Base-by-base conservation (phyloP, 2,888 invertebrate species). In the Stramonita haemastoma region DNA sequence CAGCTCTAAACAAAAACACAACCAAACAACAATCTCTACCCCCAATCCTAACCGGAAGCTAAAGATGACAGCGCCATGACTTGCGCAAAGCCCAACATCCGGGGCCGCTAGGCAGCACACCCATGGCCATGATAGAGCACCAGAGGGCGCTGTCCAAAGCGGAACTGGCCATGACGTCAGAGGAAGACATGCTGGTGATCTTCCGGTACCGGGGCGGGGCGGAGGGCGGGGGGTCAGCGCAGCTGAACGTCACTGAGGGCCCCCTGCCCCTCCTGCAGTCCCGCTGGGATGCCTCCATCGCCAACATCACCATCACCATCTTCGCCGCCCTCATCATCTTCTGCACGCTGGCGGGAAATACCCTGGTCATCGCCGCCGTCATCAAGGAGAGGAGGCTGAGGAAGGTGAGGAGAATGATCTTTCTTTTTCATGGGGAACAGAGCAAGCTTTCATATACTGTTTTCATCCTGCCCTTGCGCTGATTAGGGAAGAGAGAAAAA, bases 401-500 rank as follows among this genome's bases (percentile, higher is more conserved):
- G 36, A 98, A 98, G 93, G 94, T 86, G 56, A 77, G 87, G 77
- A 79, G 77, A 79, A 15, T 5, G 19, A 32, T n/a, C n/a, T n/a
- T n/a, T n/a, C n/a, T n/a, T n/a, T n/a, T n/a, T n/a, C n/a, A n/a
- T n/a, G n/a, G n/a, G 29, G 32, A 15, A 34, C 8, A 79, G 77
- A 79, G 32, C n/a, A n/a, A n/a, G n/a, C n/a, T n/a, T n/a, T n/a
- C n/a, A n/a, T n/a, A n/a, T n/a, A n/a, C n/a, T n/a, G n/a, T n/a
- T n/a, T n/a, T n/a, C n/a, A n/a, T n/a, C n/a, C n/a, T n/a, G n/a
- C n/a, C n/a, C n/a, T n/a, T n/a, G n/a, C n/a, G n/a, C n/a, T n/a
- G n/a, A n/a, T n/a, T n/a, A n/a, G n/a, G n/a, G 17, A 32, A 34
- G 77, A 79, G 34, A 79, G 77, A 79, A 1, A 79, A 32, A 79